Conservation (phyloP, 2,888 invertebrate species). For the Leptinotarsa peninsularis region DNA sequence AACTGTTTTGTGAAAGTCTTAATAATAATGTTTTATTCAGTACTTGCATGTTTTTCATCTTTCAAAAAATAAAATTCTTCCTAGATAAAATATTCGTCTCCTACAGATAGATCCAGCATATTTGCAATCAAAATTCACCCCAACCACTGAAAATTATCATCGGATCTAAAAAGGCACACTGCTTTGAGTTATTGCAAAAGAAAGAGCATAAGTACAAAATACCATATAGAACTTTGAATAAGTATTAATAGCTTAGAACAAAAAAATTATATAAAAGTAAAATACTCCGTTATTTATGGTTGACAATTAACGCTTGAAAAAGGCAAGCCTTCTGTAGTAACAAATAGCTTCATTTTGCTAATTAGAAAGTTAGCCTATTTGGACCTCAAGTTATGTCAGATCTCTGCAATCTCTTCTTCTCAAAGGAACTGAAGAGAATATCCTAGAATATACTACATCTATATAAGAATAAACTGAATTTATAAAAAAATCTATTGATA, state of each 20-base stretch:
- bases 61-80: too few relatives aligned
- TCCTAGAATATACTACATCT: too few relatives aligned
- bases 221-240: neutral
- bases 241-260: neutral
- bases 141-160: neutral
- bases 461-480: too few relatives aligned
- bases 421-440: too few relatives aligned
- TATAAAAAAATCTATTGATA: too few relatives aligned
- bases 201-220: neutral
- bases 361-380: neutral
- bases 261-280: neutral
- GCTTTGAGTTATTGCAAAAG: neutral
- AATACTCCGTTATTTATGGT: neutral
- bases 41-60: too few relatives aligned
- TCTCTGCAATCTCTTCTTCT: neutral
- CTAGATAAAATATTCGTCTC: neutral
- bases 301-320: too few relatives aligned
- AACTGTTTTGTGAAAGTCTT: too few relatives aligned
- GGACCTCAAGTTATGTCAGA: neutral
- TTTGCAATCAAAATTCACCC: neutral
- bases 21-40: too few relatives aligned
- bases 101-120: neutral
- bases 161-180: neutral
- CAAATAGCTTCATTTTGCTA: neutral
- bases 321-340: neutral